A percentile compares a stretch with the other conserved stretches of the same genome.
Evolutionary conservation across 64 coral and sea anemone genomes (phyloP).

Genomic region (Trachythela sp.): DNA sequence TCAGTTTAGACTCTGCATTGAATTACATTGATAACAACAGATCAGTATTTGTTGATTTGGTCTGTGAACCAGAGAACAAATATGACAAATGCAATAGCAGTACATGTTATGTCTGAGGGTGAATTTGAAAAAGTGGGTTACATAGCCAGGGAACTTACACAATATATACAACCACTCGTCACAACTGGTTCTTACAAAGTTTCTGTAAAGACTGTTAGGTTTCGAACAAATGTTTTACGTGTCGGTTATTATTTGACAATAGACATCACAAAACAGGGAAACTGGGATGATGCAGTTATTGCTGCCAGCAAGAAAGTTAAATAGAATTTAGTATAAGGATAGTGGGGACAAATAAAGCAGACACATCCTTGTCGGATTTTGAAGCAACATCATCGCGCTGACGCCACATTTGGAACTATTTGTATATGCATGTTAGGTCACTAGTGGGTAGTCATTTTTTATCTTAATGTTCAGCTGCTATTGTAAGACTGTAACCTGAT

Average conservation of each 20-base stretch:
- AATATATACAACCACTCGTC: conserved; percentile 50
- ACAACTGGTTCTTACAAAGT: neutral
- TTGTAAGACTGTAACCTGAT: too few species aligned
- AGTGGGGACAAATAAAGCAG: too few species aligned
- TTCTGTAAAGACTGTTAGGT: conserved; percentile 41
- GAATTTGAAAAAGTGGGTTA: conserved; percentile 49
- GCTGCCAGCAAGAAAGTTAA: conserved; percentile 34
- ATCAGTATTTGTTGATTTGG: conserved; percentile 38
- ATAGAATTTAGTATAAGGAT: too few species aligned
- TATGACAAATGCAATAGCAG: conserved; percentile 64
- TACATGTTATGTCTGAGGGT: conserved; percentile 16
- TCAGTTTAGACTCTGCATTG: conserved; percentile 20
- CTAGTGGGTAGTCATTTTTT: too few species aligned
- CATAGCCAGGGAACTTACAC: conserved; percentile 60
- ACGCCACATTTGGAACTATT: too few species aligned
- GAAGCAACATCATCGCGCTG: too few species aligned
- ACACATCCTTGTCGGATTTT: too few species aligned
- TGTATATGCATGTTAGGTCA: too few species aligned
- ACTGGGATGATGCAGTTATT: conserved; percentile 36
- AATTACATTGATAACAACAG: conserved; percentile 50
- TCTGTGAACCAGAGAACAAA: conserved; percentile 53
- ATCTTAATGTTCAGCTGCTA: too few species aligned
- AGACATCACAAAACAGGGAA: conserved; percentile 38
- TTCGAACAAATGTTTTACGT: conserved; percentile 23
- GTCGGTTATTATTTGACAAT: conserved; percentile 61